Percentiles rank a stretch among this genome's conserved stretches.
Evolutionary conservation across 2,888 invertebrate genomes (phyloP).

Genomic region (Rhimphoctona megacephalus): DNA sequence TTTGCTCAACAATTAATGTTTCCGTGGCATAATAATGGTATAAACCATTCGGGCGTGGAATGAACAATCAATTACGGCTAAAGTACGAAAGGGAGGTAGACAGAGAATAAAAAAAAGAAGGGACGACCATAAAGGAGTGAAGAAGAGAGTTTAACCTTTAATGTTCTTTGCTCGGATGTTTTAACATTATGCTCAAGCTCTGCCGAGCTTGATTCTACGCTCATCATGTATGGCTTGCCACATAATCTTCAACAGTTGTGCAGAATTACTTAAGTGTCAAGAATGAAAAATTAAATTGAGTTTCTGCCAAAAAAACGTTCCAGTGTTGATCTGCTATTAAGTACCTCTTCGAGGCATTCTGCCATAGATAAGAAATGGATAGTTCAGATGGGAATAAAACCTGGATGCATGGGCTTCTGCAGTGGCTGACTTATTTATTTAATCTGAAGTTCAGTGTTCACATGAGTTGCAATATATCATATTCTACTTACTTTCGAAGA

Average conservation of each 20-base stretch:
- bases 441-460: background rate
- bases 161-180: background rate
- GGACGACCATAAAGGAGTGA: background rate
- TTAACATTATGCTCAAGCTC: constrained; percentile 1
- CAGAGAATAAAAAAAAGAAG: background rate
- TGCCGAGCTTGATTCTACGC: constrained; percentile 7
- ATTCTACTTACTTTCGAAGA: background rate
- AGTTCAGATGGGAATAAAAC: background rate
- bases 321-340: background rate
- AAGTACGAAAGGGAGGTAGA: constrained; percentile 17
- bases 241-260: constrained; percentile 3
- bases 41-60: constrained; percentile 77
- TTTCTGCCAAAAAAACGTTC: constrained; percentile 5
- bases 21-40: constrained; percentile 77
- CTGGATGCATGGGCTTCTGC: background rate
- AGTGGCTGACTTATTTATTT: background rate
- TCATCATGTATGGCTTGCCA: constrained; percentile 10
- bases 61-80: constrained; percentile 63
- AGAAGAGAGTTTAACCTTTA: constrained; percentile 8
- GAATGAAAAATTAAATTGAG: background rate
- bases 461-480: background rate
- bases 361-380: background rate
- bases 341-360: background rate
- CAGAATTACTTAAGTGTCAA: constrained; percentile 10
- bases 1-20: constrained; percentile 82